Conservation (phyloP, 2,888 invertebrate species). For the Andrena marginata region DNA sequence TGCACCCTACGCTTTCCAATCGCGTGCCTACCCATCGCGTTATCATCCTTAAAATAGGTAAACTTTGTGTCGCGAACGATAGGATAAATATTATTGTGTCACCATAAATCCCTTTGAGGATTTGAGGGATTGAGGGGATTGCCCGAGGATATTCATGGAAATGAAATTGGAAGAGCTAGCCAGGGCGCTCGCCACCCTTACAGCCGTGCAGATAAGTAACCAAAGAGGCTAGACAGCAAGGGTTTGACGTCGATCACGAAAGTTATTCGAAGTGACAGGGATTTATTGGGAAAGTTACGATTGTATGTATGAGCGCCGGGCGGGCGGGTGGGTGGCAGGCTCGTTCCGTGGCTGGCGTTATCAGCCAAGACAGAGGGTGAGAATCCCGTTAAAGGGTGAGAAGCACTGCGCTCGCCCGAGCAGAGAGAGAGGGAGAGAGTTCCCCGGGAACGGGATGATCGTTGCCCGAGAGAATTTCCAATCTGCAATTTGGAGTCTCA, state of each 20-base stretch:
- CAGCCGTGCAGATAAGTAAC: constrained; percentile 51
- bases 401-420: constrained; percentile 36
- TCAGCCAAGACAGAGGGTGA: constrained; percentile 45
- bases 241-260: constrained; percentile 72
- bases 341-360: constrained; percentile 60
- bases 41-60: too few relatives aligned
- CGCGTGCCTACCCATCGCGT: background rate
- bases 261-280: constrained; percentile 75
- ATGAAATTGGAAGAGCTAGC: constrained; percentile 3
- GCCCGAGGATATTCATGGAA: background rate
- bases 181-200: background rate
- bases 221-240: constrained; percentile 41
- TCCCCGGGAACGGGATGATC: constrained; percentile 38
- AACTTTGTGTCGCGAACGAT: too few relatives aligned
- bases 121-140: background rate
- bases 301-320: constrained; percentile 71
- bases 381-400: constrained; percentile 40
- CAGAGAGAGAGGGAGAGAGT: constrained; percentile 42
- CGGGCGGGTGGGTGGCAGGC: constrained; percentile 39
- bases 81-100: too few relatives aligned
- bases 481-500: constrained; percentile 75
- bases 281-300: constrained; percentile 79
- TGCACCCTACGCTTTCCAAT: background rate
- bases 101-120: too few relatives aligned
- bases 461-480: constrained; percentile 72